Base-by-base conservation (phyloP, 2,113 vertebrate genomes). In the Centropus unirufus region DNA sequence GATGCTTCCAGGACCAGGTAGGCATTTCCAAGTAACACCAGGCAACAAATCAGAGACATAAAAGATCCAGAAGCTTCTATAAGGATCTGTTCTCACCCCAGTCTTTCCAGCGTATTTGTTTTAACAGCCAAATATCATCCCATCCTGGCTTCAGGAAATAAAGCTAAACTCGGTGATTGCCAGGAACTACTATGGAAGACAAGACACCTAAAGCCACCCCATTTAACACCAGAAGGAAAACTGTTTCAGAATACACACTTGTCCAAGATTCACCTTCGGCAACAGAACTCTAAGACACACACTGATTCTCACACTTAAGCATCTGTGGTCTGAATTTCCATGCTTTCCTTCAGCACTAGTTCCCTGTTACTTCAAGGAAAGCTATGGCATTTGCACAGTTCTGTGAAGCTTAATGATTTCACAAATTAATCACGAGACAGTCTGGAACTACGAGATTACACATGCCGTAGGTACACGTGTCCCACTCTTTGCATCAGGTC, bases 341-440 rank as follows among this genome's bases (percentile, higher is more conserved):
- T 5, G 54, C 64, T 89, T 63, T 94, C 86, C 64, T 90, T 93
- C 90, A 95, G 92, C 79, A 95, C 51, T 44, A 90, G 59, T 3
- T 80, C 29, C 55, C 63, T 34, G 29, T 36, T 83, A 40, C 49
- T 64, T 74, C 54, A 73, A 69, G 46, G 67, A 85, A 90, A 55
- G 32, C 55, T 68, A 10, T 67, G 20, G 21, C 63, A 68, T 32
- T 27, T 21, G 9, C 6, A 39, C 20, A 29, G 23, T 29, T 69
- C 22, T 36, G 8, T 26, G 46, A 61, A 77, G 27, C 39, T 34
- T n/a, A 34, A 23, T 12, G 30, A 78, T 62, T 32, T 78, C 21
- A 46, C 14, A 62, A 69, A 87, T 17, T 54, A 54, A 69, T 61
- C 64, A 36, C 5, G 14, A 61, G 46, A 52, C 17, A 55, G 58